A percentile compares a stretch with the other conserved stretches of the same genome.
Evolutionary conservation across 2,888 invertebrate species (phyloP).

Genomic region (Phragmatobia fuliginosa): DNA sequence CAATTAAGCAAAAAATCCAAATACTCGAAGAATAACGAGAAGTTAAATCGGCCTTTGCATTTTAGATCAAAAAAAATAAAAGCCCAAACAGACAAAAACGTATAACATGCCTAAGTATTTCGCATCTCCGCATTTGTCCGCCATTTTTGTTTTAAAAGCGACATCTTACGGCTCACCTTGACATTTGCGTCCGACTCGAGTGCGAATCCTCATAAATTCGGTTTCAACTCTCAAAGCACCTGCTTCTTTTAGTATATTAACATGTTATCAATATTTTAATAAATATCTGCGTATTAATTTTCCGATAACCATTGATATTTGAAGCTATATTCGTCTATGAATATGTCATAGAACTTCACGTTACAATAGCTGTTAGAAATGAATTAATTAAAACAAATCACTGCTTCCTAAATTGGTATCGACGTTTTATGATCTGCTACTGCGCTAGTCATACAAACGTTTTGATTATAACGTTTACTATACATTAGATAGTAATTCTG

Average conservation of each 20-base stretch:
- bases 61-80: slow-evolving; percentile 2
- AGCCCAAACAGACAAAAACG: not conserved
- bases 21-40: too few relatives aligned
- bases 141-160: slow-evolving; percentile 63
- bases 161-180: slow-evolving; percentile 73
- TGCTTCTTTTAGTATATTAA: not conserved
- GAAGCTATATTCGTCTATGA: not conserved
- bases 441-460: too few relatives aligned
- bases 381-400: not conserved
- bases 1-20: too few relatives aligned
- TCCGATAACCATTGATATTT: not conserved
- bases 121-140: slow-evolving; percentile 41
- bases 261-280: not conserved
- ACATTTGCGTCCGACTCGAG: slow-evolving; percentile 69
- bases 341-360: not conserved
- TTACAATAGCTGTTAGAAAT: not conserved
- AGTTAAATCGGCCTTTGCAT: not conserved
- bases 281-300: not conserved
- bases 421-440: not conserved
- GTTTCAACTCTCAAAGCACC: not conserved
- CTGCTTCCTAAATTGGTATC: not conserved
- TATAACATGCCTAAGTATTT: not conserved
- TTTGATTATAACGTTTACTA: too few relatives aligned
- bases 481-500: too few relatives aligned
- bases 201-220: slow-evolving; percentile 68